phyloP scores from a whole-genome alignment of 2,113 vertebrate species.

The Axis porcinus region DNA sequence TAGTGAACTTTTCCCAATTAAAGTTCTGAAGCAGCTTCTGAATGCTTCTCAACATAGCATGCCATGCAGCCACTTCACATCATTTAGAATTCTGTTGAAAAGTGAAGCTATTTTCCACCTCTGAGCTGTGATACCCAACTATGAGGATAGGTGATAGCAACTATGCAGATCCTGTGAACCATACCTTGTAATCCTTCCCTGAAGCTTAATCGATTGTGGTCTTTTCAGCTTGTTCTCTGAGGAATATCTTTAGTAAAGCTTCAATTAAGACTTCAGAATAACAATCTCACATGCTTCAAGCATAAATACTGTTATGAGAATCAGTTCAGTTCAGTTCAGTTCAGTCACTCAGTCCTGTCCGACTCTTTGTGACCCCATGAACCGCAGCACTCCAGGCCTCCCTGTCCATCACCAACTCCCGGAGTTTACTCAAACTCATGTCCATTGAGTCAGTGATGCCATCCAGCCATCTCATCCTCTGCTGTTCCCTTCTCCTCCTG shows the following conservation, averaged over 20 bases:
- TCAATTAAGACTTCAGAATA: neutral
- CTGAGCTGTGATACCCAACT: neutral
- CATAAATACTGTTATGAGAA: neutral
- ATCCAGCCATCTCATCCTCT: neutral
- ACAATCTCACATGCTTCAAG: neutral
- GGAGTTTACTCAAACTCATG: neutral
- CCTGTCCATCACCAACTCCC: neutral
- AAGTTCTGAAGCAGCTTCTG: neutral
- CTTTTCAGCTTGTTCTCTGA: neutral
- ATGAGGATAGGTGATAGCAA: neutral
- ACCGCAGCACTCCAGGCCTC: accelerated
- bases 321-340: neutral
- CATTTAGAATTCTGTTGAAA: neutral
- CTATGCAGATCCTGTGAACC: neutral
- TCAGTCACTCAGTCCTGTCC: neutral
- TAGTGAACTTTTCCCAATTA: neutral
- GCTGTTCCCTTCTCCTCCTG: neutral
- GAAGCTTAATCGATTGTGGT: neutral
- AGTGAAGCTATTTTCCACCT: neutral
- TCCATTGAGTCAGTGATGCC: neutral
- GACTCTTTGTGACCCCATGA: neutral
- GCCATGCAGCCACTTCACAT: neutral
- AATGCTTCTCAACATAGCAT: neutral
- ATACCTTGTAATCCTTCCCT: neutral
- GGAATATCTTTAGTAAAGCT: neutral